Percentiles rank a stretch among this genome's conserved stretches.
These are phyloP conservation scores for Oxygymnocypris stewartii DNA, from an alignment of 2,113 vertebrate genomes.

Conservation along the genomic window DNA sequence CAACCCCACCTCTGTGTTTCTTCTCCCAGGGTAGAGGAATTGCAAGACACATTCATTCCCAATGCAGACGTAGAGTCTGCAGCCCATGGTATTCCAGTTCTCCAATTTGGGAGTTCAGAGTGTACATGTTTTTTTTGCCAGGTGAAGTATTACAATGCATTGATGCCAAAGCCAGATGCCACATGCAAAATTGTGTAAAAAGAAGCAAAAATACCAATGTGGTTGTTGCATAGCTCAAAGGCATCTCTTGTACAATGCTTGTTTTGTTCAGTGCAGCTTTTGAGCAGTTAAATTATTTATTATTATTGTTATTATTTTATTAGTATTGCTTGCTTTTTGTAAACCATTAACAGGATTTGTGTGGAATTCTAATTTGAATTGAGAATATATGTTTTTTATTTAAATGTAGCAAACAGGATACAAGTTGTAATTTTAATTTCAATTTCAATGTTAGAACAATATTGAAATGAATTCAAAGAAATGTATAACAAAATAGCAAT, in stretches of 20 bases:
- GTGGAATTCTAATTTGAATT: not conserved
- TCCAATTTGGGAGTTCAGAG: slow-evolving; percentile 6
- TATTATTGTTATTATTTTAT: not conserved
- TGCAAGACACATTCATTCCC: slow-evolving; percentile 43
- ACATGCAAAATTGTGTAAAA: not conserved
- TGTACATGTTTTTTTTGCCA: slow-evolving; percentile 11
- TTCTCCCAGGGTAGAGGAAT: slow-evolving; percentile 54
- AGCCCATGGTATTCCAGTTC: not conserved
- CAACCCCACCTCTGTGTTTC: slow-evolving; percentile 52
- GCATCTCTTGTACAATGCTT: not conserved
- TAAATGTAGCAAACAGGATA: not conserved
- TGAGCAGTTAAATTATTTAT: not conserved
- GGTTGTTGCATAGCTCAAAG: not conserved
- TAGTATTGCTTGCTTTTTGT: slow-evolving; percentile 4
- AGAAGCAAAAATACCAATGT: not conserved
- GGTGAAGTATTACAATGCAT: slow-evolving; percentile 3
- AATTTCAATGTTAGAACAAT: not conserved
- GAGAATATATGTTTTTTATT: not conserved
- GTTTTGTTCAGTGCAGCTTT: not conserved
- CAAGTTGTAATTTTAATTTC: not conserved
- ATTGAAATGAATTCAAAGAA: not conserved
- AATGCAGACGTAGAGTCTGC: slow-evolving; percentile 29
- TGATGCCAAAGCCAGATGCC: not conserved
- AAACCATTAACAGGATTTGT: not conserved
- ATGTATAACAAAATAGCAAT: no score